These are phyloP conservation scores for Octodonta nipae DNA, from an alignment of 2,888 invertebrate species.

Conservation along the genomic window DNA sequence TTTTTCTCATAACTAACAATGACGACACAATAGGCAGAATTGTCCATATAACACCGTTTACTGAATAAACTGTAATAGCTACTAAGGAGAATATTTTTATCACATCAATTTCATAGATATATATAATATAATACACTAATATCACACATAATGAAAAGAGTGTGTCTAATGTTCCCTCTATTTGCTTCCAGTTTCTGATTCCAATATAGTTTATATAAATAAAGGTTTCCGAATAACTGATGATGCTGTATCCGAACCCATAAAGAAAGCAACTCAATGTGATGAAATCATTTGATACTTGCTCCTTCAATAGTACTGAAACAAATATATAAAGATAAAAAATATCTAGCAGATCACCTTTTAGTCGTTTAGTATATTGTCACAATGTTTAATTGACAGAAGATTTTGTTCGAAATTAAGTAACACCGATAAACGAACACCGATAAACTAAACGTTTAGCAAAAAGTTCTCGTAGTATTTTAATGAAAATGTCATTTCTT, in stretches of 20 bases:
- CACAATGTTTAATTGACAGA: too few relatives aligned
- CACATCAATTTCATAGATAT: conserved; percentile 14
- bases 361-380: too few relatives aligned
- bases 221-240: conserved; percentile 38
- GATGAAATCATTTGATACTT: conserved; percentile 35
- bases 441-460: too few relatives aligned
- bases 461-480: too few relatives aligned
- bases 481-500: too few relatives aligned
- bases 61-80: conserved; percentile 14
- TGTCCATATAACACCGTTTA: conserved; percentile 17
- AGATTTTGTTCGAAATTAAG: too few relatives aligned
- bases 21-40: conserved; percentile 13
- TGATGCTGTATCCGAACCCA: conserved; percentile 40
- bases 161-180: conserved; percentile 39
- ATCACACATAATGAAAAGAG: conserved; percentile 33
- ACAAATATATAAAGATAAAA: conserved; percentile 9
- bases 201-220: conserved; percentile 39
- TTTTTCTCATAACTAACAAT: too few relatives aligned
- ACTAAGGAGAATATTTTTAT: conserved; percentile 13
- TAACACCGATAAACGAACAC: too few relatives aligned
- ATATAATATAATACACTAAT: conserved; percentile 25
- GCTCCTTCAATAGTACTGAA: conserved; percentile 17
- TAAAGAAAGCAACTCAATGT: conserved; percentile 40
- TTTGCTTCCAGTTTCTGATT: conserved; percentile 38
- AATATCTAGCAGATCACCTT: not conserved